These are phyloP conservation scores for Esperia sulphurella DNA, from an alignment of 2,888 invertebrate species.

Conservation along the genomic window DNA sequence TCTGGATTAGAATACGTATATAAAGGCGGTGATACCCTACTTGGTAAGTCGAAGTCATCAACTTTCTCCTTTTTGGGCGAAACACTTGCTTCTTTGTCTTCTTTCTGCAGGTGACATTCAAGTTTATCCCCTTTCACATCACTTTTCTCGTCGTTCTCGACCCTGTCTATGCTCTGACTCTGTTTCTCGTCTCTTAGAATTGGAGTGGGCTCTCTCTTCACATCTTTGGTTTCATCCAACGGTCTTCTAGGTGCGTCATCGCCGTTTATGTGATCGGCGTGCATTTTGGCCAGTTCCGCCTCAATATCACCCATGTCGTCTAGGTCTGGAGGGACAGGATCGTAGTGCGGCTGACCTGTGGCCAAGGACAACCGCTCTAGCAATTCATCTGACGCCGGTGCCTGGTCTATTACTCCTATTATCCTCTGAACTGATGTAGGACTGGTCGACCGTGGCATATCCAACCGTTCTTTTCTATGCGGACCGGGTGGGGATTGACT, in stretches of 20 bases:
- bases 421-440: conserved; percentile 71
- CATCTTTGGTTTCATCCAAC: conserved; percentile 30
- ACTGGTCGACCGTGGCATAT: conserved; percentile 64
- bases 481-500: conserved; percentile 83
- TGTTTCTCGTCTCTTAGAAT: conserved; percentile 32
- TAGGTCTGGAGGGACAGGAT: conserved; percentile 59
- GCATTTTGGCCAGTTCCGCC: conserved; percentile 85
- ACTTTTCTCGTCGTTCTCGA: conserved; percentile 6
- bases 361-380: conserved; percentile 47
- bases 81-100: conserved; percentile 14
- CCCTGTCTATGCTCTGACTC: conserved; percentile 3
- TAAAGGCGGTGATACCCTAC: conserved; percentile 85
- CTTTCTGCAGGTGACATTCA: conserved; percentile 21
- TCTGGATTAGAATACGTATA: conserved; percentile 89
- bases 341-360: conserved; percentile 47
- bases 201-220: conserved; percentile 50
- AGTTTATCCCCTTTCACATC: conserved; percentile 15
- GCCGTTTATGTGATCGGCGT: conserved; percentile 64
- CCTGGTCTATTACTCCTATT: conserved; percentile 55
- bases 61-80: conserved; percentile 38
- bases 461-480: conserved; percentile 61
- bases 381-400: conserved; percentile 52
- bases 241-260: conserved; percentile 46
- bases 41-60: conserved; percentile 81
- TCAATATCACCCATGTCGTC: conserved; percentile 83